These are phyloP conservation scores for Gobius niger DNA, from an alignment of 2,113 vertebrate genomes.

Conservation along the genomic window DNA sequence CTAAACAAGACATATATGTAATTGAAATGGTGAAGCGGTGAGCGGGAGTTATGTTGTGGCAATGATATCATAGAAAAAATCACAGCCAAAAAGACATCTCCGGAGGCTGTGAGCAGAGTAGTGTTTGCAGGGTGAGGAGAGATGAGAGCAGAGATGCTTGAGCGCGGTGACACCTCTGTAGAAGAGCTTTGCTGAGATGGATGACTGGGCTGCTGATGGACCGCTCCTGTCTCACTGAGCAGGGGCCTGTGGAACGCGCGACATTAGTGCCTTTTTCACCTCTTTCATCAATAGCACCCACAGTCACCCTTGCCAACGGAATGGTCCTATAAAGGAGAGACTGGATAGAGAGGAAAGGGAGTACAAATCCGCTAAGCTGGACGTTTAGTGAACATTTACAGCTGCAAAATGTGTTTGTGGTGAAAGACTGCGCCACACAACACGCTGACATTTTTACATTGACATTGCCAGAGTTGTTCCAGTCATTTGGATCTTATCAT, in stretches of 20 bases:
- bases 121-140: conserved; percentile 23
- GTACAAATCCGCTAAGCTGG: background rate
- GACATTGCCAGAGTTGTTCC: no score
- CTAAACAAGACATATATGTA: background rate
- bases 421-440: no score
- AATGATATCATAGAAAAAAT: conserved; percentile 7
- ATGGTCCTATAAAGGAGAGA: background rate
- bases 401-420: no score
- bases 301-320: conserved; percentile 2
- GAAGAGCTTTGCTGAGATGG: conserved; percentile 25
- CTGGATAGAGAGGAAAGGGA: background rate
- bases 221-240: conserved; percentile 17
- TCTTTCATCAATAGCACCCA: conserved; percentile 16
- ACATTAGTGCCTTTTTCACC: conserved; percentile 1
- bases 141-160: background rate
- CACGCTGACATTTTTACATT: no score
- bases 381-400: no score
- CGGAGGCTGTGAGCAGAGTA: background rate
- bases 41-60: background rate
- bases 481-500: no score
- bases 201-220: conserved; percentile 30
- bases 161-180: conserved; percentile 21
- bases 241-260: conserved; percentile 11
- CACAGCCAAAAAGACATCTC: background rate
- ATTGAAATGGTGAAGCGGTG: background rate